Base-by-base conservation (phyloP, 92 coral and sea anemone genomes). In the Porites evermanni region DNA sequence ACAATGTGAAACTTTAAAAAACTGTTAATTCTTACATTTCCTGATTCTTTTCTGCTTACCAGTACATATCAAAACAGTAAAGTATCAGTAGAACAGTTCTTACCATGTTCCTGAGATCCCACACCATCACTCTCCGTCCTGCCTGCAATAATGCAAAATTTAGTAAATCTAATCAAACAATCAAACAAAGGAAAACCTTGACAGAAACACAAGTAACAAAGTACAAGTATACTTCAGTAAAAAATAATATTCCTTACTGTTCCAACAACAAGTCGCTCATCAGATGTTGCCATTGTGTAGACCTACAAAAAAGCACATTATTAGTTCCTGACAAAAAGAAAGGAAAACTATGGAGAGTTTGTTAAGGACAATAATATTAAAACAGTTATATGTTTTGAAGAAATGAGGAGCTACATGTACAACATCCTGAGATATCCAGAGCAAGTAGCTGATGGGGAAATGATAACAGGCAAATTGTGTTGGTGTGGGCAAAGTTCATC, bases 101-200 rank as follows among this genome's bases (percentile, higher is more conserved):
- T 88, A 95, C 98, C 98, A 96, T 96, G 79, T 96, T 96, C 65
- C 99, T 84, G 12, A 96, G 93, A 83, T 96, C 99, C 99, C 99
- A 96, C 20, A 96, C 99, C 98, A 96, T 93, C 1, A 96, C 99
- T 26, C 97, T 88, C n/a, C 98, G 73, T 16, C 98, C 98, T 82
- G 98, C 98, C 98, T 96, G 75, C 19, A 72, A 78, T 19, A 63
- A 18, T 17, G 12, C 53, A 67, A 14, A 12, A 20, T 17, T 13
- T 11, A 60, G 2, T 1, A n/a, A 7, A 63, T n/a, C 18, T 16
- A 16, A 16, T n/a, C 67, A 56, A 56, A 56, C 61, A 8, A 56
- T 56, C 61, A 56, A 56, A 56, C 10, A 4, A 64, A 20, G 10
- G 8, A 75, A 17, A 72, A 54, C 60, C 10, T 54, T 10, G 60